Conservation (phyloP, 2,113 vertebrate species). For the Macroglossus sobrinus region DNA sequence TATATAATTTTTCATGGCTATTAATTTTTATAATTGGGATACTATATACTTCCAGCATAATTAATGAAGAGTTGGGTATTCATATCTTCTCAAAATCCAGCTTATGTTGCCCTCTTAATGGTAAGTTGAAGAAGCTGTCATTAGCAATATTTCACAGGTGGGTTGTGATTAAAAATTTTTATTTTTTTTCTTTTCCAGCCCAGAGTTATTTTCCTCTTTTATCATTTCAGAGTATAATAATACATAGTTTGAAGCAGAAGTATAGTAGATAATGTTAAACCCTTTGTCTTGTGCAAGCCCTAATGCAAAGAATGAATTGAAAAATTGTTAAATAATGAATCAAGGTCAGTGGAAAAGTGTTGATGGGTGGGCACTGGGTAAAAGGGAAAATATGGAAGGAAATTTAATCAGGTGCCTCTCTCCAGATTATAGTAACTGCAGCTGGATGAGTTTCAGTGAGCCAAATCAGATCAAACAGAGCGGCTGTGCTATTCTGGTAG, state of each 20-base stretch:
- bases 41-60: neutral
- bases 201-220: neutral
- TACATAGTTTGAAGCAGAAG: slow-evolving; percentile 16
- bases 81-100: neutral
- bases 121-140: slow-evolving; percentile 26
- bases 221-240: neutral
- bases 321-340: neutral
- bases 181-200: neutral
- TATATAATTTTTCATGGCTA: slow-evolving; percentile 20
- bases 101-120: slow-evolving; percentile 21
- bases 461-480: neutral
- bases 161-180: neutral
- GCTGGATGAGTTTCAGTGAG: neutral
- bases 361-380: neutral
- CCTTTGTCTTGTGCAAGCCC: neutral
- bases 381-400: neutral
- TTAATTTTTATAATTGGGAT: slow-evolving; percentile 47
- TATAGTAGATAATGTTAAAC: neutral
- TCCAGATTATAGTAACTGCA: neutral
- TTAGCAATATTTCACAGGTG: slow-evolving; percentile 54
- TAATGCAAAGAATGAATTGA: neutral
- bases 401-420: neutral
- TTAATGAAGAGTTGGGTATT: slow-evolving; percentile 41
- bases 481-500: neutral
- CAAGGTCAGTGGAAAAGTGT: neutral